phyloP scores from a whole-genome alignment of 1,140 invertebrate genomes.

The Yoshiicerus persimilis region DNA sequence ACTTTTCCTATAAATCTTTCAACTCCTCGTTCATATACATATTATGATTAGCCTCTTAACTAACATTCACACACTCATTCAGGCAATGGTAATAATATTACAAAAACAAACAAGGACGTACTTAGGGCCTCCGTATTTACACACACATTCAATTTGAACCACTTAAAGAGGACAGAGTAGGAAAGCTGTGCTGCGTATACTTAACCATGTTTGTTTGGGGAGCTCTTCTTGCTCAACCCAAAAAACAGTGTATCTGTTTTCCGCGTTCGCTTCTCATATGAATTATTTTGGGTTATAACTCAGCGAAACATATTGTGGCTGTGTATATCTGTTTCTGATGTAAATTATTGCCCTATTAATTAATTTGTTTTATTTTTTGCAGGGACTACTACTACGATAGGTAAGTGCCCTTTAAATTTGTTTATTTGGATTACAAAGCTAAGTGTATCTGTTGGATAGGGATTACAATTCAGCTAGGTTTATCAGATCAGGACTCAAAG shows the following conservation, averaged over 20 bases:
- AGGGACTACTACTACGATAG: slow-evolving; percentile 65
- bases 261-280: neutral
- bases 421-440: neutral
- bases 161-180: neutral
- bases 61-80: neutral
- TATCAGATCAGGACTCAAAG: neutral
- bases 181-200: neutral
- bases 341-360: neutral
- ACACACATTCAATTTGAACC: neutral
- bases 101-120: no score
- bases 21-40: neutral
- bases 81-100: no score
- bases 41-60: neutral
- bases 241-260: neutral
- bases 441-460: neutral
- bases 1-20: neutral
- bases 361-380: slow-evolving; percentile 53
- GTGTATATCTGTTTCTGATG: no score
- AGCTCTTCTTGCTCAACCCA: neutral
- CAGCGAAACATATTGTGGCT: no score
- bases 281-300: no score
- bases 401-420: slow-evolving; percentile 53
- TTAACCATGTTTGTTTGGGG: neutral
- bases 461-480: neutral
- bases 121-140: neutral